These are phyloP conservation scores for Rhinogobio ventralis DNA, from an alignment of 2,797 vertebrate species.

Conservation along the genomic window DNA sequence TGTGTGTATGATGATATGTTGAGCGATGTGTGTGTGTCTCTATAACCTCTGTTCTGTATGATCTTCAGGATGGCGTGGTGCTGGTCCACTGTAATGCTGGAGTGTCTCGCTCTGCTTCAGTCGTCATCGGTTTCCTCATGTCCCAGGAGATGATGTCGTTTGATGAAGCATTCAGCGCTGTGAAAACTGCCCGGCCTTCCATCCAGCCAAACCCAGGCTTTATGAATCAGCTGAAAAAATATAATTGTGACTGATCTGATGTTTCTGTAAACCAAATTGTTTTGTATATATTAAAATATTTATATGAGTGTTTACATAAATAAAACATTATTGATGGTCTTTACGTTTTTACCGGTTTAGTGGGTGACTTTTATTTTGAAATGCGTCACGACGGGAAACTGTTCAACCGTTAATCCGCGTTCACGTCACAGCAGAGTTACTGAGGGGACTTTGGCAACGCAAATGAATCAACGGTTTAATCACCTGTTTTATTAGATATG, in stretches of 20 bases:
- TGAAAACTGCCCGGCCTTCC: slow-evolving; percentile 86
- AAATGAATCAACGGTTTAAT: too few species aligned
- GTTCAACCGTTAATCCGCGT: neutral
- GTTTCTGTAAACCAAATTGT: neutral
- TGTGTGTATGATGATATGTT: neutral
- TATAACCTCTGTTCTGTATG: neutral
- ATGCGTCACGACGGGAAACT: neutral
- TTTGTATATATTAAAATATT: neutral
- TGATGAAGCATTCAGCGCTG: slow-evolving; percentile 82
- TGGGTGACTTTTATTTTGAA: slow-evolving; percentile 20
- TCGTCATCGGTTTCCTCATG: slow-evolving; percentile 92
- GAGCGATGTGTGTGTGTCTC: slow-evolving; percentile 14
- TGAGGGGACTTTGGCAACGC: neutral
- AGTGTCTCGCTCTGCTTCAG: slow-evolving; percentile 88
- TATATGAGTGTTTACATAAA: neutral
- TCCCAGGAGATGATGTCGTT: slow-evolving; percentile 84
- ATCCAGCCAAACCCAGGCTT: slow-evolving; percentile 85
- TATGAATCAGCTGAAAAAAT: slow-evolving; percentile 81
- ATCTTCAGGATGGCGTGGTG: slow-evolving; percentile 82
- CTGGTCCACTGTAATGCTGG: slow-evolving; percentile 96
- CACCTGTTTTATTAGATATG: too few species aligned
- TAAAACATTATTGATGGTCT: neutral
- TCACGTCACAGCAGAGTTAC: neutral
- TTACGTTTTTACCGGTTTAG: neutral
- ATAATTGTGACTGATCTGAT: slow-evolving; percentile 49